Evolutionary conservation across 2,113 vertebrate genomes (phyloP).

Genomic region (Pantherophis guttatus): DNA sequence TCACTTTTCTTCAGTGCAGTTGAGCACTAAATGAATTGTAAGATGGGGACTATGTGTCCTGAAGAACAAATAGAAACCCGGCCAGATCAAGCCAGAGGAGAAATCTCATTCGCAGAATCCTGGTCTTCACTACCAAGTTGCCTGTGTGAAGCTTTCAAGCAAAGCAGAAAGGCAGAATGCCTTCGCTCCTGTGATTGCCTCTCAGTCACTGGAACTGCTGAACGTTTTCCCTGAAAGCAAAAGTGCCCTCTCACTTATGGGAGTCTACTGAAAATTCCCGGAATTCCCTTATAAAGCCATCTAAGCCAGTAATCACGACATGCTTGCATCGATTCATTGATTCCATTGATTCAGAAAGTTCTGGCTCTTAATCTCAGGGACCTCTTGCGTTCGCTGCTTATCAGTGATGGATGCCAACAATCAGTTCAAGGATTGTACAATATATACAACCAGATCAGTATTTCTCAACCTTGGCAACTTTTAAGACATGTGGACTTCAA

Average conservation of each 20-base stretch:
- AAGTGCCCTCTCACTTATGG: neutral
- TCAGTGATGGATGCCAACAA: no score
- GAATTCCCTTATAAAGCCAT: neutral
- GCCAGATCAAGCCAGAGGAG: neutral
- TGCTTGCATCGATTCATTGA: neutral
- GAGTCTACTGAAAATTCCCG: neutral
- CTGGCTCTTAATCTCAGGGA: neutral
- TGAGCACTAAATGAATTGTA: no score
- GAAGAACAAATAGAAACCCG: neutral
- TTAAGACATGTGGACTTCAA: neutral
- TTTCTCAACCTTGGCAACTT: neutral
- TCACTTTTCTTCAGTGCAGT: no score
- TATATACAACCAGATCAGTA: neutral
- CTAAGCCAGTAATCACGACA: neutral
- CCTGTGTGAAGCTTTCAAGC: neutral
- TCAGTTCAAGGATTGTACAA: neutral
- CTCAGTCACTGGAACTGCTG: no score
- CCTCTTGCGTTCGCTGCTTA: neutral
- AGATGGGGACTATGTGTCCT: no score
- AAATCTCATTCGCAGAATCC: no score
- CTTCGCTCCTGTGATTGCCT: neutral
- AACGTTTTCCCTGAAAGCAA: neutral
- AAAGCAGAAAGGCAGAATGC: no score
- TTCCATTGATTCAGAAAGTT: neutral
- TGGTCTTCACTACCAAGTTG: neutral